Percentiles rank a stretch among this genome's conserved stretches.
phyloP scores from a whole-genome alignment of 1,140 invertebrate genomes.

The Metaphire vulgaris region DNA sequence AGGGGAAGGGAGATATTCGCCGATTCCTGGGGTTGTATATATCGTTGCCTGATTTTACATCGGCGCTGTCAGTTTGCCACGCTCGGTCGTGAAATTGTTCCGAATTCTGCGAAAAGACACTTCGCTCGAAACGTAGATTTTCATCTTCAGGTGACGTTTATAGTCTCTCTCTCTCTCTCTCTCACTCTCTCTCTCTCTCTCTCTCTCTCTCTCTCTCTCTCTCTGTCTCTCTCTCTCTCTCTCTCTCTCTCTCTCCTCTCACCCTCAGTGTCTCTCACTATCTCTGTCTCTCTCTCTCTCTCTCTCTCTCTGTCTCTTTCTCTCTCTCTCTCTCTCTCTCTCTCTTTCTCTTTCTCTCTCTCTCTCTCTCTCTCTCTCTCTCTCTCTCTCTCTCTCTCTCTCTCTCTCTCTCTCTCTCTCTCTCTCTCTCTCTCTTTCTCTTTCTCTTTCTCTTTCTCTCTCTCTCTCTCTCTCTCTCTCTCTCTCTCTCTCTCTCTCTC shows the following conservation, averaged over 20 bases:
- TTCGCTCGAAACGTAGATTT: too few species aligned
- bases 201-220: background rate
- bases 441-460: background rate
- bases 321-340: background rate
- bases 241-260: background rate
- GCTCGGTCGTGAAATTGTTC: too few species aligned
- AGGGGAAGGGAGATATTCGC: too few species aligned
- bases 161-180: too few species aligned
- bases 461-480: conserved; percentile 2
- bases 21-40: too few species aligned
- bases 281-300: background rate
- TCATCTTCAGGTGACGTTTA: too few species aligned
- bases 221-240: background rate
- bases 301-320: background rate
- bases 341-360: background rate
- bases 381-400: background rate
- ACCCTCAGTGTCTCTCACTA: background rate
- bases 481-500: too few species aligned
- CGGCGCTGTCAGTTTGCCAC: too few species aligned
- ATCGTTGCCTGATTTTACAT: too few species aligned
- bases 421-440: background rate
- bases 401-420: background rate
- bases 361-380: background rate
- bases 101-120: too few species aligned
- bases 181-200: background rate